A percentile compares a stretch with the other conserved stretches of the same genome.
Evolutionary conservation across 2,797 vertebrate species (phyloP).

Genomic region (Acanthurus leucopareius): DNA sequence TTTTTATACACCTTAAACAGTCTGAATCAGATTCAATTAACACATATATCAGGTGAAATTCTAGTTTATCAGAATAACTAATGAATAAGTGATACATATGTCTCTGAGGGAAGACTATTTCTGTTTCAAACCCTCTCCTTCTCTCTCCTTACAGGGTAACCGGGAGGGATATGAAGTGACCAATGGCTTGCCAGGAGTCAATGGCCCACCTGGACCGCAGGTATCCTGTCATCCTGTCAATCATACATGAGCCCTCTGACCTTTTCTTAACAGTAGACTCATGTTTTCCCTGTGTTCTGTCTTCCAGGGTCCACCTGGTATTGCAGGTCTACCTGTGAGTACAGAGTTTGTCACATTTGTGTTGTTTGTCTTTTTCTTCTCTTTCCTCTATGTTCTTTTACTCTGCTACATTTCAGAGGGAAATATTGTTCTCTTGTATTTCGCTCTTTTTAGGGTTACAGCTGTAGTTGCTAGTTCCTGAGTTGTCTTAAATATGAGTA

Average conservation of each 20-base stretch:
- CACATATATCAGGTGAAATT: not conserved
- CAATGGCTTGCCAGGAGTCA: conserved; percentile 63
- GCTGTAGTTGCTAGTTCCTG: too few relatives aligned
- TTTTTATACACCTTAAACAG: too few relatives aligned
- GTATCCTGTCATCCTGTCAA: conserved; percentile 74
- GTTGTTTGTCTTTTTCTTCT: not conserved
- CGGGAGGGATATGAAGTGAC: conserved; percentile 79
- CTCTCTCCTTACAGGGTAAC: conserved; percentile 73
- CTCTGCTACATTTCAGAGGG: too few relatives aligned
- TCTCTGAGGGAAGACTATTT: not conserved
- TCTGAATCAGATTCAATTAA: too few relatives aligned
- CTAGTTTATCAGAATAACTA: too few relatives aligned
- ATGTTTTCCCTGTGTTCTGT: conserved; percentile 29
- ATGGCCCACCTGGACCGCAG: conserved; percentile 85
- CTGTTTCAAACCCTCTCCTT: not conserved
- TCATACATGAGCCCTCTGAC: not conserved
- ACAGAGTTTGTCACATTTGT: not conserved
- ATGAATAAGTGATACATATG: too few relatives aligned
- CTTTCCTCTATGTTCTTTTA: too few relatives aligned
- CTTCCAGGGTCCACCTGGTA: conserved; percentile 86
- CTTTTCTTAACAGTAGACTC: not conserved
- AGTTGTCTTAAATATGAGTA: not conserved
- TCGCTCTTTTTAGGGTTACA: too few relatives aligned
- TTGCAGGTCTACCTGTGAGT: conserved; percentile 85
- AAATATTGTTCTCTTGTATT: too few relatives aligned